Conservation (phyloP, 2,797 vertebrate species). For the Fringilla coelebs region DNA sequence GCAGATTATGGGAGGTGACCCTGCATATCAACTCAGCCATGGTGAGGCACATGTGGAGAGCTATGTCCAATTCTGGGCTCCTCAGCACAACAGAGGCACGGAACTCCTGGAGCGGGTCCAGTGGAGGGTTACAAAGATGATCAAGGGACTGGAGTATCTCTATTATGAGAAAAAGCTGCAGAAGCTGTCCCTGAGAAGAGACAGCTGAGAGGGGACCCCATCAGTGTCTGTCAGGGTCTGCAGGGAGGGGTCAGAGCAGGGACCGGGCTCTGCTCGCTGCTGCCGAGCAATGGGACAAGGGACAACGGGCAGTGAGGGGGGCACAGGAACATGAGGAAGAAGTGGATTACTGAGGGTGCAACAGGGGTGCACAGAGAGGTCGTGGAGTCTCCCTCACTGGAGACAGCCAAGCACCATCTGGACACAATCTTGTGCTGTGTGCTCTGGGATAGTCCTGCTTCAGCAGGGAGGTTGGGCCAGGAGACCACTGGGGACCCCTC, state of each 20-base stretch:
- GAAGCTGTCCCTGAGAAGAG: not conserved
- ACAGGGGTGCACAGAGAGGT: not conserved
- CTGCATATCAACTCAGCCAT: not conserved
- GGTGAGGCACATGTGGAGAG: not conserved
- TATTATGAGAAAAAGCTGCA: accelerated
- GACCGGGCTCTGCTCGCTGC: not conserved
- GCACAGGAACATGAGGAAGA: not conserved
- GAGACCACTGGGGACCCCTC: not conserved
- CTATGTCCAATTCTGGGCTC: not conserved
- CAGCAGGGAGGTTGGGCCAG: not conserved
- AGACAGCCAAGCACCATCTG: not conserved
- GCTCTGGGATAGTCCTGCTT: not conserved
- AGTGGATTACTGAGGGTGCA: not conserved
- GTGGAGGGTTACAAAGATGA: not conserved
- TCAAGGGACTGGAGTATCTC: not conserved
- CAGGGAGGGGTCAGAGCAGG: not conserved
- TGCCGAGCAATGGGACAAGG: accelerated
- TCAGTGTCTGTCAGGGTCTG: not conserved
- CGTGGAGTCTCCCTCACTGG: not conserved
- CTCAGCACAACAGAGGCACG: not conserved
- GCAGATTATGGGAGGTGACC: not conserved
- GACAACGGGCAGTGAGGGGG: accelerated
- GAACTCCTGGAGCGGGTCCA: not conserved
- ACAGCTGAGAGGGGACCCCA: not conserved
- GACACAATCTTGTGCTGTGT: accelerated